A percentile compares a stretch with the other conserved stretches of the same genome.
Evolutionary conservation across 37 sponge, comb jelly and placozoan species (phyloP).

Genomic region (Cliona cf. orientalis): DNA sequence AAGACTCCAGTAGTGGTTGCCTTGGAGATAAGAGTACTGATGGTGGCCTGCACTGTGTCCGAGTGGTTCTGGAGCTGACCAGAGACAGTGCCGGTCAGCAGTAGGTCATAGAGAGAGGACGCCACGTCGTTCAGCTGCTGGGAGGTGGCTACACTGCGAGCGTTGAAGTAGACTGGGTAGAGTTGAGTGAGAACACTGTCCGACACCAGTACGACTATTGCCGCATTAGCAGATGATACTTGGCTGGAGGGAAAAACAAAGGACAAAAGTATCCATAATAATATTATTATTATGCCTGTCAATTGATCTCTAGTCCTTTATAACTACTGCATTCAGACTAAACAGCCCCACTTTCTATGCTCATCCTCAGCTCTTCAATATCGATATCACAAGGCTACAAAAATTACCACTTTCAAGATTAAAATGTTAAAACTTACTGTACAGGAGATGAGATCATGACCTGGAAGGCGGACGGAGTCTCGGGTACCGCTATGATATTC

Average conservation of each 20-base stretch:
- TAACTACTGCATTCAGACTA: neutral
- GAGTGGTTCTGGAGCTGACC: conserved; percentile 26
- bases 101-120: neutral
- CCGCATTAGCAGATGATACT: neutral
- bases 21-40: conserved; percentile 9
- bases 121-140: conserved; percentile 18
- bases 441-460: conserved; percentile 4
- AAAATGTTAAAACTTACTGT: conserved; percentile 24
- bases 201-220: conserved; percentile 6
- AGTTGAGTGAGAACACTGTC: conserved; percentile 16
- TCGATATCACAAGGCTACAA: neutral
- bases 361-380: neutral
- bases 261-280: neutral
- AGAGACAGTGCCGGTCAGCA: neutral
- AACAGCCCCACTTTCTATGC: neutral
- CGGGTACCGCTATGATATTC: conserved; percentile 1
- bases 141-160: neutral
- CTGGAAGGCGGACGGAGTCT: conserved; percentile 36
- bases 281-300: too few species aligned
- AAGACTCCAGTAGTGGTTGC: neutral
- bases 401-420: neutral
- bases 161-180: conserved; percentile 34
- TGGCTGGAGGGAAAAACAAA: too few species aligned
- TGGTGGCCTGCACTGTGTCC: neutral
- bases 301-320: too few species aligned